Percentiles rank a stretch among this genome's conserved stretches.
Evolutionary conservation across 2,888 invertebrate genomes (phyloP).

Genomic region (Drosophila percnosoma): DNA sequence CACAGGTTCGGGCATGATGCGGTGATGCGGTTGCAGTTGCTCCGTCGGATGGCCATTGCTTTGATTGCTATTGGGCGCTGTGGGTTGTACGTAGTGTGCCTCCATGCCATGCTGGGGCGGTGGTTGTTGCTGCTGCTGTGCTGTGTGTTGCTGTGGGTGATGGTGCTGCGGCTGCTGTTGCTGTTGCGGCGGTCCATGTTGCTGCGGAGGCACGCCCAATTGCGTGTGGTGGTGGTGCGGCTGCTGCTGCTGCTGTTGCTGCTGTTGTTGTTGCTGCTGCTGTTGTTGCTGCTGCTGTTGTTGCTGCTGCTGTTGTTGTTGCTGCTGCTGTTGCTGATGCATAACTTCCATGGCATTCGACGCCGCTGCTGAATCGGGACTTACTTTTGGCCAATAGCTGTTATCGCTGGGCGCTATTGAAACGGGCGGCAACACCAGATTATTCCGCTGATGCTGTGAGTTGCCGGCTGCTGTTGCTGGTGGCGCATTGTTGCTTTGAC

Average conservation of each 20-base stretch:
- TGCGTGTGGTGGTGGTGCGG: constrained; percentile 86
- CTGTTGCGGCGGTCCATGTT: constrained; percentile 85
- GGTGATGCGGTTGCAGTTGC: constrained; percentile 87
- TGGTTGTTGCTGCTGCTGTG: constrained; percentile 85
- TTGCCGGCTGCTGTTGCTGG: constrained; percentile 37
- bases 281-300: constrained; percentile 86
- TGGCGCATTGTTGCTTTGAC: constrained; percentile 27
- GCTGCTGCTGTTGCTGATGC: constrained; percentile 87
- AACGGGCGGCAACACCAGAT: constrained; percentile 79
- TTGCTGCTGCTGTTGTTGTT: constrained; percentile 87
- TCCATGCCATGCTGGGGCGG: constrained; percentile 88
- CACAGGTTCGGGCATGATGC: constrained; percentile 86
- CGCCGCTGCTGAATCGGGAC: constrained; percentile 89
- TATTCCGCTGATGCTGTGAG: constrained; percentile 77
- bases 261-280: constrained; percentile 65
- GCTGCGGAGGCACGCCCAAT: constrained; percentile 86
- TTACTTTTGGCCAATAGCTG: constrained; percentile 95
- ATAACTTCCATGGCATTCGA: constrained; percentile 87
- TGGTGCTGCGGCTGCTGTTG: constrained; percentile 85
- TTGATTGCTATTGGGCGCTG: constrained; percentile 86
- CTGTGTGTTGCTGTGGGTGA: constrained; percentile 74
- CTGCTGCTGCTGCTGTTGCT: constrained; percentile 83
- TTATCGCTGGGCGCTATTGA: constrained; percentile 82
- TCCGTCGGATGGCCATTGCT: constrained; percentile 89
- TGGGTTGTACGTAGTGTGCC: constrained; percentile 85